Evolutionary conservation across 2,113 vertebrate species (phyloP).

Genomic region (Progne subis): DNA sequence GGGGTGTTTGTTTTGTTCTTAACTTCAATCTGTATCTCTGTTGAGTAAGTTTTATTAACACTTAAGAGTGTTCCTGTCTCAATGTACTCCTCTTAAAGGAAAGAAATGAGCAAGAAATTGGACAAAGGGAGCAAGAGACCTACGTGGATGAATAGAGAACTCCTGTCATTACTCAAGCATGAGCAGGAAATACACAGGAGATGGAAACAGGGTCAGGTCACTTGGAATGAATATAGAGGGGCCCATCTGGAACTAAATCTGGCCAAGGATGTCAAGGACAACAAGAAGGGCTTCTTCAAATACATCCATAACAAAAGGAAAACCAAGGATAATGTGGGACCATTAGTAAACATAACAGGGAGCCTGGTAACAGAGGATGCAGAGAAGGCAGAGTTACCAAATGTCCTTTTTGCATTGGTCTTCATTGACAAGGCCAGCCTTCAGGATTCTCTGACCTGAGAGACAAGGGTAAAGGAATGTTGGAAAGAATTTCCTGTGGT

Average conservation of each 20-base stretch:
- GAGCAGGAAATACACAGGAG: background rate
- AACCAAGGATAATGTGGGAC: background rate
- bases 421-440: background rate
- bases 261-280: background rate
- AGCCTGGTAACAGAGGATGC: background rate
- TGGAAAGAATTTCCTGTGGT: background rate
- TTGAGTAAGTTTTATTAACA: background rate
- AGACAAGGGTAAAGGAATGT: background rate
- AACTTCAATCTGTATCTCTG: background rate
- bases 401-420: background rate
- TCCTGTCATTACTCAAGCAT: background rate
- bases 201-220: background rate
- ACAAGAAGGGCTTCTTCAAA: background rate
- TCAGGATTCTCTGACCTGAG: background rate
- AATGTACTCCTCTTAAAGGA: background rate
- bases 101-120: background rate
- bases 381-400: background rate
- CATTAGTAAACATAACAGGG: background rate
- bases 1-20: background rate
- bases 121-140: background rate
- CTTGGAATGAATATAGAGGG: background rate
- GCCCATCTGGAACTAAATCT: background rate
- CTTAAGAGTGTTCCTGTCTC: background rate
- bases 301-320: background rate
- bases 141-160: background rate